Conservation (phyloP, 2,797 vertebrate species). For the Semaprochilodus insignis region DNA sequence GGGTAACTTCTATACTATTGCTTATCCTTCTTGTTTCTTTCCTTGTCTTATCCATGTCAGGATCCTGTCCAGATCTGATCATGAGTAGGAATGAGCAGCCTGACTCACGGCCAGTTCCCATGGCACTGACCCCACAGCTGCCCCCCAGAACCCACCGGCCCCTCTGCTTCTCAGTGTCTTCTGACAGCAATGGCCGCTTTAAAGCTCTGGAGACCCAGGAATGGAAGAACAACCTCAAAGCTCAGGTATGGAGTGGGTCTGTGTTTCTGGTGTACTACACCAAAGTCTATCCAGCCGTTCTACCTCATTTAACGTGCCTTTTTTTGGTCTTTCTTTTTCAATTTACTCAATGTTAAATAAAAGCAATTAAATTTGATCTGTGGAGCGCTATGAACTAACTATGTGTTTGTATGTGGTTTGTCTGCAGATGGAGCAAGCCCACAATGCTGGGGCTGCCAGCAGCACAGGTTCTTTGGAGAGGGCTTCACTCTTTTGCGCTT, state of each 20-base stretch:
- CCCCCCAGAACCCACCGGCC: constrained; percentile 70
- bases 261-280: too few relatives aligned
- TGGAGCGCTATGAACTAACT: not conserved
- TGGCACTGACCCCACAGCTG: constrained; percentile 74
- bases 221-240: constrained; percentile 82
- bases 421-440: constrained; percentile 83
- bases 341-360: not conserved
- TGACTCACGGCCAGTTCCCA: constrained; percentile 64
- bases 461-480: constrained; percentile 77
- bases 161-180: constrained; percentile 76
- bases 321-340: not conserved
- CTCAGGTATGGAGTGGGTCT: constrained; percentile 71
- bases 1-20: not conserved
- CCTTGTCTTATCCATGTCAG: constrained; percentile 58
- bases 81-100: constrained; percentile 76
- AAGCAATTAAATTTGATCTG: not conserved
- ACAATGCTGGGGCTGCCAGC: constrained; percentile 76
- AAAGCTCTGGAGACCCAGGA: constrained; percentile 76
- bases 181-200: constrained; percentile 77
- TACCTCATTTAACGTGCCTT: not conserved
- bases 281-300: not conserved
- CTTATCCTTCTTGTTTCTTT: not conserved
- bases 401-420: not conserved
- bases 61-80: constrained; percentile 81
- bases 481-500: constrained; percentile 80